phyloP scores from a whole-genome alignment of 2,797 vertebrate genomes.

The Aplochiton taeniatus region DNA sequence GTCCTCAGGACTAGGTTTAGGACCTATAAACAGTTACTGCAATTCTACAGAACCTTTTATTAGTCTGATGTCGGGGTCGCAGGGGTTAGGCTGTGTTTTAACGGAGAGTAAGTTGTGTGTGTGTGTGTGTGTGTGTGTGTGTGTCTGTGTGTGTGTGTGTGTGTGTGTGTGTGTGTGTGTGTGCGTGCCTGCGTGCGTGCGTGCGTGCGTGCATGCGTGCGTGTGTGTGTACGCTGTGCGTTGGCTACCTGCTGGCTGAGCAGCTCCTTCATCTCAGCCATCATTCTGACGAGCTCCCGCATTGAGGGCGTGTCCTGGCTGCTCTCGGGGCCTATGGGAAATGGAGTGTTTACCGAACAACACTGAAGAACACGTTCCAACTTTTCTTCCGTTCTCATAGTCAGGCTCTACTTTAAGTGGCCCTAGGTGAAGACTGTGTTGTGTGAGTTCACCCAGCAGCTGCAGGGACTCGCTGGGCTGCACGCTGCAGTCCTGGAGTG shows the following conservation, averaged over 20 bases:
- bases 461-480: constrained; percentile 83
- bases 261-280: constrained; percentile 91
- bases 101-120: too few species aligned
- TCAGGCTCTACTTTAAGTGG: neutral
- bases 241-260: constrained; percentile 87
- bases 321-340: constrained; percentile 66
- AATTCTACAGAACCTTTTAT: too few species aligned
- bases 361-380: neutral
- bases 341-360: neutral
- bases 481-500: constrained; percentile 88
- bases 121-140: too few species aligned
- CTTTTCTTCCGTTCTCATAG: neutral
- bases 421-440: neutral
- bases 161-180: too few species aligned
- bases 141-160: too few species aligned
- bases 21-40: too few species aligned
- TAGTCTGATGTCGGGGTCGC: too few species aligned
- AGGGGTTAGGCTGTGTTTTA: too few species aligned
- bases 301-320: constrained; percentile 84
- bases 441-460: constrained; percentile 72
- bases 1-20: too few species aligned
- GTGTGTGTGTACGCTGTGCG: too few species aligned
- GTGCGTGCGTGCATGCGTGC: too few species aligned
- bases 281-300: constrained; percentile 85
- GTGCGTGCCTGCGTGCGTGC: too few species aligned